phyloP scores from a whole-genome alignment of 2,113 vertebrate species.

The Microcebus lehilahytsara region DNA sequence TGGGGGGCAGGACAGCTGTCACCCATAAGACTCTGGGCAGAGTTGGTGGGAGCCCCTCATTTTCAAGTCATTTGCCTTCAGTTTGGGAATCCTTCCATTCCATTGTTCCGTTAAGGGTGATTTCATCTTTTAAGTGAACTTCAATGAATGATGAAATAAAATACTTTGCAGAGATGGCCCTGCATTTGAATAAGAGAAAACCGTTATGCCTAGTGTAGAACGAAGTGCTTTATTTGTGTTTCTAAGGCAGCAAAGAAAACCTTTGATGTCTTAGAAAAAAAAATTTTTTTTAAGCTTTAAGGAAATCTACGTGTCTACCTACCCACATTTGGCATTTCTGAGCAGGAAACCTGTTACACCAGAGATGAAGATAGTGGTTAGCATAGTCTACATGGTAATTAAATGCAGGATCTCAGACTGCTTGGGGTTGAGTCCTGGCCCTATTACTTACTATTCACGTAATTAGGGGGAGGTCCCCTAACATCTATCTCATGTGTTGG shows the following conservation, averaged over 20 bases:
- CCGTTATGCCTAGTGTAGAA: neutral
- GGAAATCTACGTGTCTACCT: neutral
- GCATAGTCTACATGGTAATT: neutral
- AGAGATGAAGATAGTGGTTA: neutral
- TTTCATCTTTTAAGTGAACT: conserved; percentile 55
- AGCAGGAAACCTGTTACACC: neutral
- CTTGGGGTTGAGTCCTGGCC: neutral
- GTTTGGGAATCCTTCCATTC: neutral
- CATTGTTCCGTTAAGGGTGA: conserved; percentile 27
- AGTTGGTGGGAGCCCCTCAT: neutral
- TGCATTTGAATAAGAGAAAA: conserved; percentile 56
- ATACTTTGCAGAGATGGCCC: conserved; percentile 35
- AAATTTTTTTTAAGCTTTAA: neutral
- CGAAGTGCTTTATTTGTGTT: conserved; percentile 61
- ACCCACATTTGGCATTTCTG: neutral
- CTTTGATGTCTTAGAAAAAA: neutral
- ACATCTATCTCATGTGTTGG: neutral
- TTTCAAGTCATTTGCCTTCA: neutral
- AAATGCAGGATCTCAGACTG: neutral
- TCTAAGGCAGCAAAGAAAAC: conserved; percentile 57
- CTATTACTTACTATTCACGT: neutral
- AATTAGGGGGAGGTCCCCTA: neutral
- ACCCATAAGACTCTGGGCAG: neutral
- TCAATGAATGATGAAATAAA: conserved; percentile 55
- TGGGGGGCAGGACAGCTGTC: neutral